phyloP scores from a whole-genome alignment of 2,797 vertebrate genomes.

The Rhincodon typus region DNA sequence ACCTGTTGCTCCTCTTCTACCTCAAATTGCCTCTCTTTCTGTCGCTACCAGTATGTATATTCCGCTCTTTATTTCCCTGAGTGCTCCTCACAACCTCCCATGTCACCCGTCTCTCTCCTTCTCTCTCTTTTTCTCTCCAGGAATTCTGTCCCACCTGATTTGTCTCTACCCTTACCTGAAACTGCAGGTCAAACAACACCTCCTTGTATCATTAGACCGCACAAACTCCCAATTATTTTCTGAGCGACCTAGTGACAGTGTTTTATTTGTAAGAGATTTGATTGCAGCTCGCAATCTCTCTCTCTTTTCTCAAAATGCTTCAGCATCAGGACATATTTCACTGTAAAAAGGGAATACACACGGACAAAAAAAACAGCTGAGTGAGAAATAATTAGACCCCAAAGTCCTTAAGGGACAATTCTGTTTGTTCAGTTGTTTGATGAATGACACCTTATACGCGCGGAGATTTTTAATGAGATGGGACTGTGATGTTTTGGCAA shows the following conservation, averaged over 20 bases:
- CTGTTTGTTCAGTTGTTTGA: conserved; percentile 29
- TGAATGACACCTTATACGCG: conserved; percentile 29
- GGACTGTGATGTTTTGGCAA: neutral
- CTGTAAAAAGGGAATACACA: neutral
- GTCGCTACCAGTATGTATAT: neutral
- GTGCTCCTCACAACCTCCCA: too few relatives aligned
- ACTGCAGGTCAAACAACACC: neutral
- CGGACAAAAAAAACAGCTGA: neutral
- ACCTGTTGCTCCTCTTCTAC: neutral
- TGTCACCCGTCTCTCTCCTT: too few relatives aligned
- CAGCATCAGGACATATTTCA: neutral
- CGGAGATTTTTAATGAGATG: conserved; percentile 31
- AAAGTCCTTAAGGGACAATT: conserved; percentile 27
- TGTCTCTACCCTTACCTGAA: neutral
- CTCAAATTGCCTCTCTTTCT: neutral
- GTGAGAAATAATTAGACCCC: conserved; percentile 35
- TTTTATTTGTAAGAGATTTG: neutral
- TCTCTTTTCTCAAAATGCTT: neutral
- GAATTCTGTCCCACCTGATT: neutral
- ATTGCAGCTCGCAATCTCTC: too few relatives aligned
- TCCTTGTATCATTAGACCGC: neutral
- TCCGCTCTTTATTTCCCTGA: neutral
- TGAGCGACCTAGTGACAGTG: neutral
- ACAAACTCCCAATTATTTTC: conserved; percentile 21
- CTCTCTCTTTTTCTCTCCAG: neutral